Conservation (phyloP, 2,797 vertebrate species). For the Smutsia gigantea region DNA sequence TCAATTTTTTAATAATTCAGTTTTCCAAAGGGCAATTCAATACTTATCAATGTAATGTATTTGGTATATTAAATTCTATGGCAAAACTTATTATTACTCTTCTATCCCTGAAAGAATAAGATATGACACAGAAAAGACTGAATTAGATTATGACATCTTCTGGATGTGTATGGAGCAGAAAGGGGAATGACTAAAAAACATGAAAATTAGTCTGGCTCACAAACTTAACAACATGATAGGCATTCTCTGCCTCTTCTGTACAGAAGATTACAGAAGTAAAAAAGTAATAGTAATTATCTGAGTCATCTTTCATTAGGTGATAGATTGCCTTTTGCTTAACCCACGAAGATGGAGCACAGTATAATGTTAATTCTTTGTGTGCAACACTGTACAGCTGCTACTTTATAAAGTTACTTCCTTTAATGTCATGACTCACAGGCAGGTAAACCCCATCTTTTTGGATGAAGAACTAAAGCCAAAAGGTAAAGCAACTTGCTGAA, state of each 20-base stretch:
- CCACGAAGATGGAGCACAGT: not conserved
- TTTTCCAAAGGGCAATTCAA: constrained; percentile 1
- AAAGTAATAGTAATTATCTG: not conserved
- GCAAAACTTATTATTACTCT: constrained; percentile 25
- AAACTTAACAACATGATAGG: constrained; percentile 33
- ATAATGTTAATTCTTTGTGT: not conserved
- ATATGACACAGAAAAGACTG: not conserved
- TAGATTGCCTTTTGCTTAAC: not conserved
- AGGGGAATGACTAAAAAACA: constrained; percentile 35
- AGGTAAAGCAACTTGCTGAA: constrained; percentile 27
- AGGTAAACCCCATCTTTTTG: not conserved
- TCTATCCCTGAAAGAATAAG: constrained; percentile 23
- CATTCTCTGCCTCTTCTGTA: not conserved
- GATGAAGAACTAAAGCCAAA: not conserved
- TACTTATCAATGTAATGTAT: not conserved
- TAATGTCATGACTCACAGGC: not conserved
- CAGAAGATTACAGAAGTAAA: not conserved
- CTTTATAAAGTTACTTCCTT: constrained; percentile 6
- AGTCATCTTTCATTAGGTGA: not conserved
- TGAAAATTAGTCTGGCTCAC: not conserved
- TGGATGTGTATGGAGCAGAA: not conserved
- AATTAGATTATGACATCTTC: not conserved
- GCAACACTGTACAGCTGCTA: not conserved
- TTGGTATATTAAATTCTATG: constrained; percentile 9
- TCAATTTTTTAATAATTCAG: not conserved